These are phyloP conservation scores for Listronotus oregonensis DNA, from an alignment of 1,140 invertebrate species.

Conservation along the genomic window DNA sequence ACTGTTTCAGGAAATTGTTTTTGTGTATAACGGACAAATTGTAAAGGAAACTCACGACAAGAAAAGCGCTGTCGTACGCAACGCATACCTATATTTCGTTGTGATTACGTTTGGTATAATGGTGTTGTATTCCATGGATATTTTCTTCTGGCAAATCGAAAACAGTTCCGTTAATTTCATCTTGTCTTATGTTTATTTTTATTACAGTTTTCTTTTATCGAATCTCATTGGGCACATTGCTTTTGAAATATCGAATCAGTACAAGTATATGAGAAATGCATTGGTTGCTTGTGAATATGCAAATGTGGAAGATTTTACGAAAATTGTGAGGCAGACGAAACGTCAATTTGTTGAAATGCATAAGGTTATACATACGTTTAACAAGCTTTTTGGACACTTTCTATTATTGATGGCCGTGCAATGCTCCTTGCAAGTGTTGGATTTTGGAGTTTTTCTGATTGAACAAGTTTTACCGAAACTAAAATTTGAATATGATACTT, in stretches of 20 bases:
- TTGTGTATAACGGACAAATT: constrained; percentile 18
- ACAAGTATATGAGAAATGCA: constrained; percentile 20
- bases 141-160: constrained; percentile 25
- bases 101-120: constrained; percentile 16
- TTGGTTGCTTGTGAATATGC: constrained; percentile 16
- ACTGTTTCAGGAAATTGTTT: constrained; percentile 16
- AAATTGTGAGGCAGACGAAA: constrained; percentile 16
- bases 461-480: constrained; percentile 23
- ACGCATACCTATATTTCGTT: constrained; percentile 23
- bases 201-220: constrained; percentile 24
- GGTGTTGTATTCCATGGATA: constrained; percentile 17
- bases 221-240: constrained; percentile 22
- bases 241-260: constrained; percentile 20
- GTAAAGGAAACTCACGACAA: constrained; percentile 15
- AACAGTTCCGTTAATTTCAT: constrained; percentile 20
- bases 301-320: constrained; percentile 13
- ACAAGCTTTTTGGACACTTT: constrained; percentile 23
- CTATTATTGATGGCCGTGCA: constrained; percentile 25
- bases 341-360: constrained; percentile 13
- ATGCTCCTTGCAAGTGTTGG: constrained; percentile 26
- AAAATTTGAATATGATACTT: constrained; percentile 18
- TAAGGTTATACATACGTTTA: constrained; percentile 24
- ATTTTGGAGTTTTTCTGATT: constrained; percentile 28
- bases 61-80: constrained; percentile 10
- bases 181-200: constrained; percentile 26